Base-by-base conservation (phyloP, 2,888 invertebrate genomes). In the Ramazzottius varieornatus region DNA sequence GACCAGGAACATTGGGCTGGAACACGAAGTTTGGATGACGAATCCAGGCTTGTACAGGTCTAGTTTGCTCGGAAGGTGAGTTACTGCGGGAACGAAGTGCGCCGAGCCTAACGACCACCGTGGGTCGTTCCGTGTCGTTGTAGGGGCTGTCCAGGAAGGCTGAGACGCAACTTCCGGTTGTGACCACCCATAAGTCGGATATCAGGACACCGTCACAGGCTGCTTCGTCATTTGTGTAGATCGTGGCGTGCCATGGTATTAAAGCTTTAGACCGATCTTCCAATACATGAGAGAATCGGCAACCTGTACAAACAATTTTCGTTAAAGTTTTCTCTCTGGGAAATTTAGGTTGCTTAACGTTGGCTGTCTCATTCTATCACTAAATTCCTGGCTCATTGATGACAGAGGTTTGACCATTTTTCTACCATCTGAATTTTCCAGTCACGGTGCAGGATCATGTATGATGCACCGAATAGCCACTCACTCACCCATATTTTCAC, bases 61-160 rank as follows among this genome's bases (percentile, higher is more conserved):
- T 8, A 13, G 54, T 54, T 24, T 54, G 54, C 29, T 54, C 54
- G n/a, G 54, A 8, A 4, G 54, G n/a, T 4, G 54, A 54, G 29
- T 29, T 54, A 24, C 54, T 54, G n/a, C 29, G 20, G n/a, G 29
- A 8, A 54, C 54, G 54, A 29, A 54, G 8, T 4, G 54, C 54
- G 29, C 54, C 54, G 29, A 54, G 24, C 4, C 54, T 8, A 29
- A 54, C 24, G 54, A 24, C 54, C 20, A 54, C 54, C 4, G n/a
- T 29, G 54, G 54, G 20, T 4, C 54, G 54, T 13, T 54, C 54
- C n/a, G 54, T n/a, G 54, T 54, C 54, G 54, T 54, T 54, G n/a
- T 8, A 54, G 20, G 54, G 29, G 29, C 4, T 8, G 29, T 54
- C 54, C 16, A 24, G 8, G 54, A 54, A 54, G 54, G 20, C 20